A percentile compares a stretch with the other conserved stretches of the same genome.
phyloP scores from a whole-genome alignment of 1,140 invertebrate species.

The Lucilia sericata region DNA sequence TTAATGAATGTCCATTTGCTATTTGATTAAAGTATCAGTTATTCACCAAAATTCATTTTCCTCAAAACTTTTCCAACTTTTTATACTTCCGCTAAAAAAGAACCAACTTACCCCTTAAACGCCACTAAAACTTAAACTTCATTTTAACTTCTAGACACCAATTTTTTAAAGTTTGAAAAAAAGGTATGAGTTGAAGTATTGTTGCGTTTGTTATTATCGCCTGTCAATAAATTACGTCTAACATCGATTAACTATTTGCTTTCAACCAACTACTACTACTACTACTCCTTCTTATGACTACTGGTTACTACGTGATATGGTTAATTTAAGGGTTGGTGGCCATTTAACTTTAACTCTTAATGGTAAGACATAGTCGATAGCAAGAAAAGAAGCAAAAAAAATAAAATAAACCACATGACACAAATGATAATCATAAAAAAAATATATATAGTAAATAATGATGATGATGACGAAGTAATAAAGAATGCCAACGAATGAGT shows the following conservation, averaged over 20 bases:
- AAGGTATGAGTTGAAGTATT: no score
- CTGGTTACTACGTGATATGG: conserved; percentile 14
- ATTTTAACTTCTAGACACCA: no score
- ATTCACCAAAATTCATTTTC: no score
- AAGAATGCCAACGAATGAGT: neutral
- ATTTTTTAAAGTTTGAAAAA: no score
- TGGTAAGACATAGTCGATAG: neutral
- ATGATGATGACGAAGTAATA: neutral
- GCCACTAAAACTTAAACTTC: no score
- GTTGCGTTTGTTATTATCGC: neutral
- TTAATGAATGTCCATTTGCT: no score
- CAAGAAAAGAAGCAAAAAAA: neutral
- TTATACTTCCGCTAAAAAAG: no score
- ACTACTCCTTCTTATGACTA: neutral
- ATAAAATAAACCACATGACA: neutral
- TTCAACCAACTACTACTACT: neutral
- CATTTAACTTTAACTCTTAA: neutral
- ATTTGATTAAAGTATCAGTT: no score
- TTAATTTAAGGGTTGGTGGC: conserved; percentile 8
- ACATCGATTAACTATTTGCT: conserved; percentile 11
- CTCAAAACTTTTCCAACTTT: no score
- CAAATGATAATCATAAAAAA: neutral
- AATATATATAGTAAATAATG: no score
- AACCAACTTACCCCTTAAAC: no score
- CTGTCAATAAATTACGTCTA: neutral